Conservation (phyloP, 2,113 vertebrate species). For the Scomber japonicus region DNA sequence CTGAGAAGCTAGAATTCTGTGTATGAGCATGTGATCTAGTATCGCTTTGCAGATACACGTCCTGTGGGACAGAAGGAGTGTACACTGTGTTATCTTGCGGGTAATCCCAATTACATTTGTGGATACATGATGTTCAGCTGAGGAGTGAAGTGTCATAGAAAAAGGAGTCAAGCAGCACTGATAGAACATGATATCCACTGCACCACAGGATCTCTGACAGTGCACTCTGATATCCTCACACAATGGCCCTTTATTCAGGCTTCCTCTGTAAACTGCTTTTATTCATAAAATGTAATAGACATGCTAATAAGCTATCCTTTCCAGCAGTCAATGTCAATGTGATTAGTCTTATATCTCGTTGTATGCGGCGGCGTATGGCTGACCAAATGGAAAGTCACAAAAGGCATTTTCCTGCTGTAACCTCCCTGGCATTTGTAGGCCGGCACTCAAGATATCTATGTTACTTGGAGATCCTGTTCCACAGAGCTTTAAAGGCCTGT, state of each 20-base stretch:
- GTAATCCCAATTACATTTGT: slow-evolving; percentile 71
- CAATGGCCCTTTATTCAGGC: slow-evolving; percentile 31
- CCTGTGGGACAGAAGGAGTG: slow-evolving; percentile 59
- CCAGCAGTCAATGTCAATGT: slow-evolving; percentile 9
- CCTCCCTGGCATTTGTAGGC: slow-evolving; percentile 85
- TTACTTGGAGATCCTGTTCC: slow-evolving; percentile 88
- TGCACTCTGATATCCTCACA: slow-evolving; percentile 40
- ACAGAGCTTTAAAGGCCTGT: slow-evolving; percentile 75
- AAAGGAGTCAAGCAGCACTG: slow-evolving; percentile 32
- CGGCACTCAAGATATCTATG: slow-evolving; percentile 81
- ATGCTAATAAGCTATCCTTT: slow-evolving; percentile 38
- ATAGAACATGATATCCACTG: slow-evolving; percentile 52
- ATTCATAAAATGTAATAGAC: slow-evolving; percentile 17
- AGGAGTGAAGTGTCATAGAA: slow-evolving; percentile 50
- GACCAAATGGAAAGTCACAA: slow-evolving; percentile 88
- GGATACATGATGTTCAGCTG: slow-evolving; percentile 62
- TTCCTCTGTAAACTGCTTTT: slow-evolving; percentile 14
- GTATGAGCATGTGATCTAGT: slow-evolving; percentile 80
- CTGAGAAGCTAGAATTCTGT: slow-evolving; percentile 78
- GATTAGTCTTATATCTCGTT: slow-evolving; percentile 45
- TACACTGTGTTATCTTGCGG: slow-evolving; percentile 62
- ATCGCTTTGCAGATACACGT: slow-evolving; percentile 78
- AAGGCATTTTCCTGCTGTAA: slow-evolving; percentile 89
- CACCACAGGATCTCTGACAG: slow-evolving; percentile 40
- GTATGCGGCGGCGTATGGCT: slow-evolving; percentile 79